Base-by-base conservation (phyloP, 2,888 invertebrate genomes). In the Noctua janthe region DNA sequence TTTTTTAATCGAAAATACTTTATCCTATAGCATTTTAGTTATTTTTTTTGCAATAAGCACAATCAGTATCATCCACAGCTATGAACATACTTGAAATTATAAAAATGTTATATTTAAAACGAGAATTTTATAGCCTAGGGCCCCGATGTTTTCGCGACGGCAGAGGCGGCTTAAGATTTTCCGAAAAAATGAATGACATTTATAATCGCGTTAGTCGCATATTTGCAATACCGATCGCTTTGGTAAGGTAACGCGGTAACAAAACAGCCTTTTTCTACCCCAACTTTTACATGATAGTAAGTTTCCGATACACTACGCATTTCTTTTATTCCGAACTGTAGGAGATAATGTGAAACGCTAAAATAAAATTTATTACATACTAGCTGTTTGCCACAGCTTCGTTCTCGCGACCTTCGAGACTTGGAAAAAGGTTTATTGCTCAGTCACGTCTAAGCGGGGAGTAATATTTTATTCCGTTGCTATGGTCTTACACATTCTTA, bases 381-480 rank as follows among this genome's bases (percentile, higher is more conserved):
- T 82, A 84, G 78, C 82, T 78, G 76, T 83, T 87, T 88, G 74
- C 73, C 82, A 78, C 81, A 80, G 79, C 47, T 87, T 82, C 79
- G 76, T 82, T 78, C 76, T 49, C 66, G 81, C 74, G 87, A 88
- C 87, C 89, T 89, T 88, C 82, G 76, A 64, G 79, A 83, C 87
- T 87, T 71, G 82, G 79, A 66, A 78, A 86, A 84, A 87, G 87
- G 87, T 88, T 88, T 89, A 89, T 89, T 84, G 82, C 85, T 76
- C 69, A 84, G 87, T 84, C 89, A 89, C 88, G 89, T 89, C 79
- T 87, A 87, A 87, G 76, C 76, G 80, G 43, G 64, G 49, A 79
- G 85, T 79, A 76, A 88, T 88, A 89, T 88, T 87, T 88, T 84
- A 89, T 87, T 82, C 71, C 71, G 79, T 87, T 82, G 79, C 80